Evolutionary conservation across 2,888 invertebrate species (phyloP), one percentile per base, ranked within the genome.

Genomic region (Elysia crispata): DNA sequence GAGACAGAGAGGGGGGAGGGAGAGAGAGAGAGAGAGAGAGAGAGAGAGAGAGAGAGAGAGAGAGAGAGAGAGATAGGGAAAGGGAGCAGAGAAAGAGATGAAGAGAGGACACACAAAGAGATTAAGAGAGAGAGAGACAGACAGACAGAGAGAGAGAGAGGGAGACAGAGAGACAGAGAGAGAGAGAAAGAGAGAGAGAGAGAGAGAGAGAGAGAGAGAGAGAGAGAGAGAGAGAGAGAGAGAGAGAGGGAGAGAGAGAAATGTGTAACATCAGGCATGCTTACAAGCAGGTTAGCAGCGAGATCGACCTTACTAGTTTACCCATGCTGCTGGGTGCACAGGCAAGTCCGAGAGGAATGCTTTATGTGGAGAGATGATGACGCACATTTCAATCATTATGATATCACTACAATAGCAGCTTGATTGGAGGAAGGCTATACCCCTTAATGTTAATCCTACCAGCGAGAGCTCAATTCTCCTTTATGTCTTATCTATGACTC

Each of bases 171-270:
- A 23, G 25, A 8, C 11, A 23, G 23, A 11, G 23, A 23, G 23
- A 11, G 23, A 23, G 23, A 20, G 23, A 23, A 64, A 23, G 23
- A 15, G 64, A n/a, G 64, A 23, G 25, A 23, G 25, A 23, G 25
- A n/a, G 64, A n/a, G 64, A 64, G 64, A 66, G 67, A 66, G 67
- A 66, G 67, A 66, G 67, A 66, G 67, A 66, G 67, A 66, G 67
- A 66, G 67, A 66, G 67, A 66, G 67, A 66, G 67, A 66, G 67
- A 66, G 67, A 66, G 67, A 66, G 67, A 66, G 67, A 66, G 67
- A 25, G 67, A 25, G 23, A 25, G 67, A 30, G 18, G 30, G 25
- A 25, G 25, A 25, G 25, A 25, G 25, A 25, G 25, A 25, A 66
- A 25, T 8, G 67, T 15, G 67, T 8, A 25, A 66, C n/a, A 60